Conservation (phyloP, 2,888 invertebrate species). For the Thecocarcelia acutangulata region DNA sequence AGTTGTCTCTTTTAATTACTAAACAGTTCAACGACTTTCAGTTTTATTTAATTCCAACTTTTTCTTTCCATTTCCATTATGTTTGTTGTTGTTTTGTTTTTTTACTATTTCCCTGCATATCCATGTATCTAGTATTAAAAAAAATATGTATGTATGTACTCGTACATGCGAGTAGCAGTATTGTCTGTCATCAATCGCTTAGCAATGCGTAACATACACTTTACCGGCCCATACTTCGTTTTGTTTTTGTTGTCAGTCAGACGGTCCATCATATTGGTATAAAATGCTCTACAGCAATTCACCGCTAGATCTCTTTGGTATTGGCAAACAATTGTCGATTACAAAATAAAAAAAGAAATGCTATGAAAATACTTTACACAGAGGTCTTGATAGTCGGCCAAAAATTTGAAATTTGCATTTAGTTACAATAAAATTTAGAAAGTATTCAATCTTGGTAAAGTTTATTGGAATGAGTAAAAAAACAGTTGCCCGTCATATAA, state of each 20-base stretch:
- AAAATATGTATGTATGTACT: background rate
- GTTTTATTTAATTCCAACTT: conserved; percentile 52
- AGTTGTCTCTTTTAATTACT: conserved; percentile 47
- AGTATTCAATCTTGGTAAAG: no score
- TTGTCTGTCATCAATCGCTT: conserved; percentile 63
- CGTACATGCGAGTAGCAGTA: background rate
- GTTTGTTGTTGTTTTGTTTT: conserved; percentile 21
- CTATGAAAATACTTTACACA: conserved; percentile 1
- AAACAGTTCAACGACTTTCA: conserved; percentile 67
- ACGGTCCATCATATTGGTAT: background rate
- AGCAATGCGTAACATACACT: conserved; percentile 61
- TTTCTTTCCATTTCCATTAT: conserved; percentile 45
- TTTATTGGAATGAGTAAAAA: no score
- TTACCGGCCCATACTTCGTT: conserved; percentile 46
- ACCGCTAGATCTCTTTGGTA: conserved; percentile 8
- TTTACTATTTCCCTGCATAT: conserved; percentile 47
- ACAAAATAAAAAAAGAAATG: conserved; percentile 19
- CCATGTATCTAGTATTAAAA: no score
- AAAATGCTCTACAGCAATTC: background rate
- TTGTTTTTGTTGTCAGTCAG: background rate
- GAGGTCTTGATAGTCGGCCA: background rate
- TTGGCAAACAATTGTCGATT: conserved; percentile 44
- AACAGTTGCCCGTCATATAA: no score
- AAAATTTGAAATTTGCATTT: no score
- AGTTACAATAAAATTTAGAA: no score